Conservation (phyloP, 92 coral and sea anemone species). For the Epizoanthus fatuus region DNA sequence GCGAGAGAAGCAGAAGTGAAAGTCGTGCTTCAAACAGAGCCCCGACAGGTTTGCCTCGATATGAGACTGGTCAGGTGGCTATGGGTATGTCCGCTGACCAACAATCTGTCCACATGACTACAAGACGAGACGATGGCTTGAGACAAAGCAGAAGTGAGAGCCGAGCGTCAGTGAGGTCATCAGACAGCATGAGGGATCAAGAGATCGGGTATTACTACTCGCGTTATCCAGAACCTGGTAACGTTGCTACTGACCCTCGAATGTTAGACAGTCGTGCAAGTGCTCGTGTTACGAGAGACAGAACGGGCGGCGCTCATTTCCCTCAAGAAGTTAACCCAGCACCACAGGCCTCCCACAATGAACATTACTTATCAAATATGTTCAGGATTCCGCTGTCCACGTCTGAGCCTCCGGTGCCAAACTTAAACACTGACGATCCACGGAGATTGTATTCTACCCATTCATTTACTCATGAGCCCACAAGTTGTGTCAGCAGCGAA, state of each 20-base stretch:
- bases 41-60: not conserved
- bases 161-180: constrained; percentile 5
- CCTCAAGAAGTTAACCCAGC: not conserved
- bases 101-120: not conserved
- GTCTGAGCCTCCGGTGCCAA: not conserved
- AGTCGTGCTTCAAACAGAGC: constrained; percentile 16
- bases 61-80: not conserved
- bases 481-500: not conserved
- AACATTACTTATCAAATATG: not conserved
- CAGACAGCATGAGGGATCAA: not conserved
- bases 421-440: not conserved
- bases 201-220: not conserved
- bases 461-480: not conserved
- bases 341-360: not conserved
- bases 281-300: not conserved
- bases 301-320: not conserved
- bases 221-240: constrained; percentile 21
- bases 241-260: not conserved
- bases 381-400: not conserved
- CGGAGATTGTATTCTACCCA: not conserved
- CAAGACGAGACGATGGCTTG: not conserved
- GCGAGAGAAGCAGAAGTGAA: not conserved
- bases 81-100: constrained; percentile 13
- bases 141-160: constrained; percentile 8
- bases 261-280: not conserved